Evolutionary conservation across 1,140 invertebrate species (phyloP).

Genomic region (Habropoda laboriosa): DNA sequence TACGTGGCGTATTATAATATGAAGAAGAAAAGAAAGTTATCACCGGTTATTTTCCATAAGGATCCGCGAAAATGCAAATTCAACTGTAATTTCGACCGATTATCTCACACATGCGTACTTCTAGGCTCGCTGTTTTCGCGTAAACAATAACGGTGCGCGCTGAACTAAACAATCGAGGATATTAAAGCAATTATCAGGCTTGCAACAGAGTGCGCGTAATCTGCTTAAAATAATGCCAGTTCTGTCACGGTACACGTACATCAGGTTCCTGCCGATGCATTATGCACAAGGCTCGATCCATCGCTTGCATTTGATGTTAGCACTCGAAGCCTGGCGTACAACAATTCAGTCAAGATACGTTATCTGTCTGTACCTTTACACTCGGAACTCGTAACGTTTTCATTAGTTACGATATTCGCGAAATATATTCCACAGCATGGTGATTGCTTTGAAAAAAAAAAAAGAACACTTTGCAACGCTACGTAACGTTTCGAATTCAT

Average conservation of each 20-base stretch:
- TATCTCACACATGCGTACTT: too few species aligned
- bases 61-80: too few species aligned
- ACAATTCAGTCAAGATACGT: conserved; percentile 15
- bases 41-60: too few species aligned
- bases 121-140: too few species aligned
- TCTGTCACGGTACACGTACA: conserved; percentile 12
- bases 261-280: conserved; percentile 20
- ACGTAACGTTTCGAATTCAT: background rate
- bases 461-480: conserved; percentile 7
- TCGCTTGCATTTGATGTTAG: background rate
- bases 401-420: background rate
- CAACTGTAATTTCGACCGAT: too few species aligned
- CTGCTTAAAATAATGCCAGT: conserved; percentile 47
- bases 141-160: too few species aligned
- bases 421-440: background rate
- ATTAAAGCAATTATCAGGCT: conserved; percentile 7
- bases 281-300: conserved; percentile 35
- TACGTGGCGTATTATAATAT: too few species aligned
- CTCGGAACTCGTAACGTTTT: background rate
- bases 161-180: conserved; percentile 13
- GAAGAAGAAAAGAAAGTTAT: too few species aligned
- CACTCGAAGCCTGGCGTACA: background rate
- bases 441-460: too few species aligned
- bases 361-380: too few species aligned
- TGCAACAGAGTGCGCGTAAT: conserved; percentile 5